Conservation (phyloP, 2,113 vertebrate species). For the Tichodroma muraria region DNA sequence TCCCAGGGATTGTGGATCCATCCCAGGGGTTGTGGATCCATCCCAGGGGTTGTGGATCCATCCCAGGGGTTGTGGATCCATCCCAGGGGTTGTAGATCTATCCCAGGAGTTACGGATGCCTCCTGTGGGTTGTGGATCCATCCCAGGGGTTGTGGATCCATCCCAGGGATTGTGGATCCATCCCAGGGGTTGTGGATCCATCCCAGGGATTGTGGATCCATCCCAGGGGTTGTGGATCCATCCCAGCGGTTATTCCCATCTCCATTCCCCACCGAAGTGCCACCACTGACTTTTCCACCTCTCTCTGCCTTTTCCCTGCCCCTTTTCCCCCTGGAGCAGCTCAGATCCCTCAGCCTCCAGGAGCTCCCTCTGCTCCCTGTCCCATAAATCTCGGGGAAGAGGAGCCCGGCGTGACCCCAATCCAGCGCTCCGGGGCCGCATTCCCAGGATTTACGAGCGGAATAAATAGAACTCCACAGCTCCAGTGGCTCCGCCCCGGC, state of each 20-base stretch:
- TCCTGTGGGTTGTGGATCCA: fast-evolving
- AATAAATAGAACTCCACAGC: not conserved
- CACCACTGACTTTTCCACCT: fast-evolving
- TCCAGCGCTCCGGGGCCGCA: fast-evolving
- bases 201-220: fast-evolving
- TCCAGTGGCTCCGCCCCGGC: not conserved
- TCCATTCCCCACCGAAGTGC: not conserved
- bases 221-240: fast-evolving
- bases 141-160: fast-evolving
- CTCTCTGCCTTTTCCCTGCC: not conserved
- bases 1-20: not conserved
- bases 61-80: not conserved
- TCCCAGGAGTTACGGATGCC: fast-evolving
- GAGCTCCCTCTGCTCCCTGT: not conserved
- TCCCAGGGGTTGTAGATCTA: not conserved
- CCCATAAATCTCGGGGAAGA: not conserved
- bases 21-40: not conserved
- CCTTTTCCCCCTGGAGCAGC: fast-evolving
- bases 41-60: too few species aligned
- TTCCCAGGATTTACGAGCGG: not conserved
- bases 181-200: fast-evolving
- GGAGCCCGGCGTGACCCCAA: not conserved
- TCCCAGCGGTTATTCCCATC: too few species aligned
- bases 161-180: fast-evolving
- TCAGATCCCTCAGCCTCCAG: not conserved